Conservation (phyloP, 2,113 vertebrate genomes). For the Anarhynchus alexandrinus region DNA sequence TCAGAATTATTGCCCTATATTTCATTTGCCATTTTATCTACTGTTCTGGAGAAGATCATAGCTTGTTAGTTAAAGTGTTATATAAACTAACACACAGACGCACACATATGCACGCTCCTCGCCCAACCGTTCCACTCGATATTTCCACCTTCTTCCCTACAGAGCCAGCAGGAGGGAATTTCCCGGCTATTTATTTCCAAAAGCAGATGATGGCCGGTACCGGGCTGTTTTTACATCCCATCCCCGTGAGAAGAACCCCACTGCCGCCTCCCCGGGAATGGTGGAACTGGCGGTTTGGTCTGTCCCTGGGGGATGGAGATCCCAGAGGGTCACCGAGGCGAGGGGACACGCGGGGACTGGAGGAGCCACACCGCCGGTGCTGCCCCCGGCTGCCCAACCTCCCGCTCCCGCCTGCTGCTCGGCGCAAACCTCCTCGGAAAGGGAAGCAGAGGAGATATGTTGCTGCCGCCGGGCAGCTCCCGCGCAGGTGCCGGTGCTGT, state of each 20-base stretch:
- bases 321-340: neutral
- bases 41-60: conserved; percentile 36
- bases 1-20: conserved; percentile 15
- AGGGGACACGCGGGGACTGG: neutral
- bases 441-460: conserved; percentile 43
- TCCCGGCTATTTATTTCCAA: neutral
- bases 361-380: neutral
- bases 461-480: conserved; percentile 40
- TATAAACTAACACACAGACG: neutral
- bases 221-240: rapidly evolving
- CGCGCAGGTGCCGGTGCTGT: conserved; percentile 25
- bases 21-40: conserved; percentile 55
- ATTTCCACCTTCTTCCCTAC: neutral
- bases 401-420: neutral
- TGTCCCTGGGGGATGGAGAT: rapidly evolving
- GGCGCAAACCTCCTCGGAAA: neutral
- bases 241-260: rapidly evolving
- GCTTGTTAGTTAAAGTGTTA: neutral
- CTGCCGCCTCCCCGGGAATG: rapidly evolving
- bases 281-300: rapidly evolving
- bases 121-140: neutral
- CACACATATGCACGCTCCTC: neutral
- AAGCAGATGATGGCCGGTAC: rapidly evolving
- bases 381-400: neutral
- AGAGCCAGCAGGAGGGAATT: neutral